Percentiles rank a stretch among this genome's conserved stretches.
phyloP scores from a whole-genome alignment of 2,797 vertebrate genomes.

The Danio kyathit region DNA sequence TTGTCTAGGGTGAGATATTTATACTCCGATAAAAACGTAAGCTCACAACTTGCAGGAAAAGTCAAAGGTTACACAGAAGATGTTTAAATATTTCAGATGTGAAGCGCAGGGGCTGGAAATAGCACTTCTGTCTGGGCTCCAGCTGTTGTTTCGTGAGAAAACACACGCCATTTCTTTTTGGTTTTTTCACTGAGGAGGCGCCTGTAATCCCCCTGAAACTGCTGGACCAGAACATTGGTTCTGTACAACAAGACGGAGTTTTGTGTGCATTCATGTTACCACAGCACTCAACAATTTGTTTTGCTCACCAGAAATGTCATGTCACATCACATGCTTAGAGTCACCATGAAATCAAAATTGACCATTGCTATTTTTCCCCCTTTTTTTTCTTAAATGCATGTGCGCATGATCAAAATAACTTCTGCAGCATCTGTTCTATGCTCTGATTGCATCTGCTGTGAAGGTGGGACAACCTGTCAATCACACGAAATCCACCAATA shows the following conservation, averaged over 20 bases:
- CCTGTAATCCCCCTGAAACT: slow-evolving; percentile 8
- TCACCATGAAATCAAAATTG: too few relatives aligned
- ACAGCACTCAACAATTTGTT: neutral
- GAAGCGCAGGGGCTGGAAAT: neutral
- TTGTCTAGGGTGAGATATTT: neutral
- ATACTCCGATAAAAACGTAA: neutral
- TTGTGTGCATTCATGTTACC: neutral
- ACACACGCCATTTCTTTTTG: slow-evolving; percentile 23
- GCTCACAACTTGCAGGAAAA: neutral
- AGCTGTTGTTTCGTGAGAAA: slow-evolving; percentile 39
- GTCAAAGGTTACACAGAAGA: neutral
- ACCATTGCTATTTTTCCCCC: too few relatives aligned
- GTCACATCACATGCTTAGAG: neutral
- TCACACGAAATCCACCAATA: too few relatives aligned
- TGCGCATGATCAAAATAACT: too few relatives aligned
- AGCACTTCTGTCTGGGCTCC: slow-evolving; percentile 3
- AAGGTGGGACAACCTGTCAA: too few relatives aligned
- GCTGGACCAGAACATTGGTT: neutral
- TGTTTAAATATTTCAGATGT: slow-evolving; percentile 9
- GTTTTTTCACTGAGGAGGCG: slow-evolving; percentile 10
- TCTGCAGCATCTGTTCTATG: too few relatives aligned
- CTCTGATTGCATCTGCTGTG: too few relatives aligned
- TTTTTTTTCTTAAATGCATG: too few relatives aligned
- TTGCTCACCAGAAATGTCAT: slow-evolving; percentile 7
- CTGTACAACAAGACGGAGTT: neutral